Conservation (phyloP, 2,113 vertebrate species). For the Heloderma charlesbogerti region DNA sequence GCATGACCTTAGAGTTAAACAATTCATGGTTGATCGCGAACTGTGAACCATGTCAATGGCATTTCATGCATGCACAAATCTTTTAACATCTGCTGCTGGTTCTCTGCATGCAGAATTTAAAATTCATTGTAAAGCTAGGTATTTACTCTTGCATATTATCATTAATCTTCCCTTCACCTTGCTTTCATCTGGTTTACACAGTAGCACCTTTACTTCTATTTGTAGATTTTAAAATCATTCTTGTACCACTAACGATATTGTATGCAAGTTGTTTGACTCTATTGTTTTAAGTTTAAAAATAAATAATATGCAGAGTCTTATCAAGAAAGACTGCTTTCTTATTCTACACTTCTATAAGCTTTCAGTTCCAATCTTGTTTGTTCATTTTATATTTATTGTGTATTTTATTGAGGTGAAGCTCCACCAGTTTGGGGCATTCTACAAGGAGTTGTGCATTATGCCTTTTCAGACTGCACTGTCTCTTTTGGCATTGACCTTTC, state of each 20-base stretch:
- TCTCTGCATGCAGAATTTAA: constrained; percentile 34
- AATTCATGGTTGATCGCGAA: too few relatives aligned
- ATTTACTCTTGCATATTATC: constrained; percentile 27
- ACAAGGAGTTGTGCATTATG: neutral
- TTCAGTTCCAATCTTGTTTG: neutral
- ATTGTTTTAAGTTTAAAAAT: constrained; percentile 59
- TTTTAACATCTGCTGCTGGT: neutral
- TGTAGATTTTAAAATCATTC: constrained; percentile 24
- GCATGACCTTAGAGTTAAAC: too few relatives aligned
- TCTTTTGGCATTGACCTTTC: neutral
- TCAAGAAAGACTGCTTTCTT: neutral
- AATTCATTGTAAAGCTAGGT: constrained; percentile 1
- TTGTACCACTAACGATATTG: neutral
- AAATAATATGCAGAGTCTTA: neutral
- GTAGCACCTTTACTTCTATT: neutral
- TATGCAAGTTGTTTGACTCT: constrained; percentile 21
- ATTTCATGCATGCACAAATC: neutral
- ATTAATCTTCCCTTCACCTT: constrained; percentile 12
- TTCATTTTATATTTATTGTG: neutral
- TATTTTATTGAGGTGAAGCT: neutral
- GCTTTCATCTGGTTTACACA: constrained; percentile 30
- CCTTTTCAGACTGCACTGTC: neutral
- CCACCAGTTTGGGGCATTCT: neutral
- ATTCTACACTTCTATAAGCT: constrained; percentile 4
- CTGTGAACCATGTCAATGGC: too few relatives aligned